phyloP scores from a whole-genome alignment of 1,140 invertebrate genomes.

The Ephestia elutella region DNA sequence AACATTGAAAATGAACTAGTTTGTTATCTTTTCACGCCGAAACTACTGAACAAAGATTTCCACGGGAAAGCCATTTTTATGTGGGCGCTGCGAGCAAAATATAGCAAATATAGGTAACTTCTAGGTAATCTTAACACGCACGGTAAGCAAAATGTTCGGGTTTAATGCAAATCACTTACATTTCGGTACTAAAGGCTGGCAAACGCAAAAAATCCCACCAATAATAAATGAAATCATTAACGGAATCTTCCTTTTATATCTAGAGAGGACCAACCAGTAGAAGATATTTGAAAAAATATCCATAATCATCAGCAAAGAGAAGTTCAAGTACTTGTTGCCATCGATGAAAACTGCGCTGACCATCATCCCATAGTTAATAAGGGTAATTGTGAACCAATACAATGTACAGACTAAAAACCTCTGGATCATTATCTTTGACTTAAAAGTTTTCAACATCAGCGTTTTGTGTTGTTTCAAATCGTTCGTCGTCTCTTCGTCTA shows the following conservation, averaged over 20 bases:
- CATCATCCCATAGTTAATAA: conserved; percentile 89
- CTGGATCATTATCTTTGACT: conserved; percentile 54
- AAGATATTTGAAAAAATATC: conserved; percentile 83
- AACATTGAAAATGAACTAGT: too few relatives aligned
- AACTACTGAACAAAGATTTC: too few relatives aligned
- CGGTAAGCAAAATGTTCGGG: too few relatives aligned
- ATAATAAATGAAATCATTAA: conserved; percentile 48
- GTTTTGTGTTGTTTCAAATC: conserved; percentile 40
- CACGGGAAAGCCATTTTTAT: too few relatives aligned
- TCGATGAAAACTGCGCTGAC: conserved; percentile 85
- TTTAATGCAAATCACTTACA: conserved; percentile 25
- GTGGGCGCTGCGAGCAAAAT: too few relatives aligned
- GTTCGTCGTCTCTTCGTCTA: conserved; percentile 31
- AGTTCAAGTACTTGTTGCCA: conserved; percentile 82
- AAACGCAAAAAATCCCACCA: conserved; percentile 54
- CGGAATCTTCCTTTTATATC: conserved; percentile 49
- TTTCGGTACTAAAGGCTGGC: conserved; percentile 55
- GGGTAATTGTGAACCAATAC: conserved; percentile 83
- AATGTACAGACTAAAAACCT: conserved; percentile 77
- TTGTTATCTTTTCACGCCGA: too few relatives aligned
- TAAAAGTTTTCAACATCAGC: conserved; percentile 52
- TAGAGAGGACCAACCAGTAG: conserved; percentile 62
- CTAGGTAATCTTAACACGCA: too few relatives aligned
- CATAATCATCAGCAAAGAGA: conserved; percentile 79
- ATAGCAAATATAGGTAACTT: too few relatives aligned